Percentiles rank a stretch among this genome's conserved stretches.
These are phyloP conservation scores for Procambarus clarkii DNA, from an alignment of 1,140 invertebrate genomes.

Conservation along the genomic window DNA sequence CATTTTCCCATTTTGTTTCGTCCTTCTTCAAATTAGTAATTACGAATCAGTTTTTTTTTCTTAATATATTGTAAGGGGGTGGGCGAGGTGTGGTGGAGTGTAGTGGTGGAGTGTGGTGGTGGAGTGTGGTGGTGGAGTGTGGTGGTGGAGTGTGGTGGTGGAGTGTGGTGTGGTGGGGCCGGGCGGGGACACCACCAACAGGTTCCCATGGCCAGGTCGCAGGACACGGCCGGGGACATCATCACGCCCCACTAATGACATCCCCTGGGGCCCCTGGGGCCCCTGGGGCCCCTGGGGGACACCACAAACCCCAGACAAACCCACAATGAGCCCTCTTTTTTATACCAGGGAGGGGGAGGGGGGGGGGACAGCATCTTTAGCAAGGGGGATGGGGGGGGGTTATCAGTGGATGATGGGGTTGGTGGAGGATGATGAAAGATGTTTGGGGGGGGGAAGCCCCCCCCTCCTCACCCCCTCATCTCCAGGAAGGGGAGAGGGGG, in stretches of 20 bases:
- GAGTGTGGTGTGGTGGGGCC: background rate
- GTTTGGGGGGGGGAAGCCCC: too few species aligned
- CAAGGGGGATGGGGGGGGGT: background rate
- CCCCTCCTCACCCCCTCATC: too few species aligned
- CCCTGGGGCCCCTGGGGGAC: background rate
- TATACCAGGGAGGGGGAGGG: background rate
- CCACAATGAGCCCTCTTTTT: conserved; percentile 11
- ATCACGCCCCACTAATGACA: conserved; percentile 5
- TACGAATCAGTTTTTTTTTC: too few species aligned
- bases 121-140: too few species aligned
- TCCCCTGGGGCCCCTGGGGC: background rate
- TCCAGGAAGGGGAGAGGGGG: background rate
- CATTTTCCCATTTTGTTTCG: background rate
- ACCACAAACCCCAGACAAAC: conserved; percentile 19
- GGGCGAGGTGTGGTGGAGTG: too few species aligned
- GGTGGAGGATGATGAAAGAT: background rate
- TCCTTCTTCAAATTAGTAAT: background rate
- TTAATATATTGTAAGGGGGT: too few species aligned
- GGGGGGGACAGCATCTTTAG: background rate
- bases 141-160: too few species aligned
- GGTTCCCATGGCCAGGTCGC: conserved; percentile 7
- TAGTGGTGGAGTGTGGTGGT: too few species aligned
- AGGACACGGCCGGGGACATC: conserved; percentile 2
- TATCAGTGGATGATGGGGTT: background rate
- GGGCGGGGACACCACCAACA: background rate